Evolutionary conservation across 1,140 invertebrate genomes (phyloP).

Genomic region (Drosophila miranda): DNA sequence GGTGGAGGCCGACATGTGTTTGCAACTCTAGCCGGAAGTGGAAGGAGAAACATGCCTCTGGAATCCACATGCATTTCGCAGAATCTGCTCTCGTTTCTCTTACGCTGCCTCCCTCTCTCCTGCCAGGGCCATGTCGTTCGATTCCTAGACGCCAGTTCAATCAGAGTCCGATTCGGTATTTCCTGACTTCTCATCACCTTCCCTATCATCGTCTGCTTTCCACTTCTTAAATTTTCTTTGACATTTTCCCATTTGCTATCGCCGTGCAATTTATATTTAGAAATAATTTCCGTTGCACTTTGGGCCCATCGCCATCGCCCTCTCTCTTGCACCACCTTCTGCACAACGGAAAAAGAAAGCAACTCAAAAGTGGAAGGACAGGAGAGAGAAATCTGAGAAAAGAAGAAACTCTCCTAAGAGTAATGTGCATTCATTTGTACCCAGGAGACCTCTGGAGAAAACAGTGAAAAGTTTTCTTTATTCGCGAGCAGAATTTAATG

Average conservation of each 20-base stretch:
- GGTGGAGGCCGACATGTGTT: conserved; percentile 30
- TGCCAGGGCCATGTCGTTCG: conserved; percentile 3
- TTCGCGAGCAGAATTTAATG: conserved; percentile 16
- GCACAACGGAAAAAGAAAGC: too few species aligned
- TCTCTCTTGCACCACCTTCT: too few species aligned
- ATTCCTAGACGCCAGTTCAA: conserved; percentile 37
- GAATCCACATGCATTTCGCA: not conserved
- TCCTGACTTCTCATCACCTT: not conserved
- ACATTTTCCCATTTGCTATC: conserved; percentile 39
- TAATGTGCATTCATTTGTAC: conserved; percentile 30
- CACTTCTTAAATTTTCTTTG: conserved; percentile 26
- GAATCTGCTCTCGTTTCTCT: not conserved
- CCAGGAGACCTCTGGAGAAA: not conserved
- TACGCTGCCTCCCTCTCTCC: not conserved
- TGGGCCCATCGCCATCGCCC: not conserved
- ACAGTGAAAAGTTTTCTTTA: conserved; percentile 28
- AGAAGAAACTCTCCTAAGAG: conserved; percentile 8
- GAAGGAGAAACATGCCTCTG: not conserved
- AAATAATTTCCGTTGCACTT: conserved; percentile 51
- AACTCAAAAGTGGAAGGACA: not conserved
- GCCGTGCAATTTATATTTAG: conserved; percentile 27
- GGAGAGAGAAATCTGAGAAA: conserved; percentile 2
- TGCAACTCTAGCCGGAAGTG: conserved; percentile 29
- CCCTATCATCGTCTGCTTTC: not conserved
- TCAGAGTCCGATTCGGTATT: conserved; percentile 15